A percentile compares a stretch with the other conserved stretches of the same genome.
Evolutionary conservation across 2,113 vertebrate species (phyloP).

Genomic region (Gobiocypris rarus): DNA sequence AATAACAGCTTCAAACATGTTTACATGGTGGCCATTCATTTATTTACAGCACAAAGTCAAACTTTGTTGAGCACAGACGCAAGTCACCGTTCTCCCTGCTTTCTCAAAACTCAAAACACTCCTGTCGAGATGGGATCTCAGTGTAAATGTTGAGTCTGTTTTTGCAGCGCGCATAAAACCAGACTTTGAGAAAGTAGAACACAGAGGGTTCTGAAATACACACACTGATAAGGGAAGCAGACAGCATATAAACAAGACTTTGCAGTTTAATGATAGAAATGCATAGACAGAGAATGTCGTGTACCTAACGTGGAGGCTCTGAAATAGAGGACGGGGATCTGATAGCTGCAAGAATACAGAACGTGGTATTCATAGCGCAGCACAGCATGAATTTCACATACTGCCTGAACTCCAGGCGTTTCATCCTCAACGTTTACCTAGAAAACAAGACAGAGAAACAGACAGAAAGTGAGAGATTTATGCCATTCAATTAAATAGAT

Average conservation of each 20-base stretch:
- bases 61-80: neutral
- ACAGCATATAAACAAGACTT: neutral
- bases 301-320: constrained; percentile 87
- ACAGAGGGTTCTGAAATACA: constrained; percentile 7
- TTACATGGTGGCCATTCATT: neutral
- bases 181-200: constrained; percentile 31
- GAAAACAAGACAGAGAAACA: constrained; percentile 4
- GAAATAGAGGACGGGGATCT: constrained; percentile 90
- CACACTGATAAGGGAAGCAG: neutral
- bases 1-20: constrained; percentile 13
- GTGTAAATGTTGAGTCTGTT: constrained; percentile 27
- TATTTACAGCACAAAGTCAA: constrained; percentile 21
- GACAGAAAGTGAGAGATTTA: neutral
- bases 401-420: constrained; percentile 14
- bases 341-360: constrained; percentile 89
- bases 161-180: constrained; percentile 5
- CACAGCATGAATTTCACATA: constrained; percentile 59
- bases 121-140: constrained; percentile 20
- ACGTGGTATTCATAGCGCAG: constrained; percentile 91
- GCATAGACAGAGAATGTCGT: constrained; percentile 1
- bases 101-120: constrained; percentile 28
- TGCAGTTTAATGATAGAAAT: constrained; percentile 23
- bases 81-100: neutral
- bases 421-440: constrained; percentile 56
- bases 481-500: neutral